Conservation (phyloP, 2,888 invertebrate species). For the Pristionchus entomophagus region DNA sequence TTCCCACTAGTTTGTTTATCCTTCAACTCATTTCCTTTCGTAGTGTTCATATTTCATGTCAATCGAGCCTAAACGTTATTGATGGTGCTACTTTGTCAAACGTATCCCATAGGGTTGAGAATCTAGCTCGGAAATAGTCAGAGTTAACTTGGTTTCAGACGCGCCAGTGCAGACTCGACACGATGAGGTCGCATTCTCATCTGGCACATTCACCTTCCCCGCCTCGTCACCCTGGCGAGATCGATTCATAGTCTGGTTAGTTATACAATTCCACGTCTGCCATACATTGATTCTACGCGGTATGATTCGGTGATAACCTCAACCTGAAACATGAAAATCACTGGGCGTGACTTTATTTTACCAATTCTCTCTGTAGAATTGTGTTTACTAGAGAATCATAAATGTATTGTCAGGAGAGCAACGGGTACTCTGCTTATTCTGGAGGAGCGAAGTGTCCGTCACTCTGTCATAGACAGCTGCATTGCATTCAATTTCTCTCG, state of each 20-base stretch:
- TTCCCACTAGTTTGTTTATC: slow-evolving; percentile 61
- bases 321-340: no score
- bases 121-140: no score
- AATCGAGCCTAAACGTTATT: no score
- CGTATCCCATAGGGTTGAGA: no score
- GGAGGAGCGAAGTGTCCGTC: slow-evolving; percentile 59
- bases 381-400: no score
- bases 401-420: slow-evolving; percentile 70
- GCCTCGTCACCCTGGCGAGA: slow-evolving; percentile 58
- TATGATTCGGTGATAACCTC: no score
- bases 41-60: background rate
- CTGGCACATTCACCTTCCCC: slow-evolving; percentile 65
- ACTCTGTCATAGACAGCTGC: slow-evolving; percentile 28
- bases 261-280: background rate
- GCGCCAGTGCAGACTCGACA: slow-evolving; percentile 65
- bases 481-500: slow-evolving; percentile 66
- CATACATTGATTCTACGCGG: background rate
- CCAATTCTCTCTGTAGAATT: no score
- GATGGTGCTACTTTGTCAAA: no score
- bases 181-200: slow-evolving; percentile 61
- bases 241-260: slow-evolving; percentile 68
- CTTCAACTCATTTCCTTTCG: background rate
- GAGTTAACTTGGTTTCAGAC: slow-evolving; percentile 56
- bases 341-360: no score
- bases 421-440: slow-evolving; percentile 66